Evolutionary conservation across 2,113 vertebrate species (phyloP), one percentile per base, ranked within the genome.

Genomic region (Cnemophilus loriae): DNA sequence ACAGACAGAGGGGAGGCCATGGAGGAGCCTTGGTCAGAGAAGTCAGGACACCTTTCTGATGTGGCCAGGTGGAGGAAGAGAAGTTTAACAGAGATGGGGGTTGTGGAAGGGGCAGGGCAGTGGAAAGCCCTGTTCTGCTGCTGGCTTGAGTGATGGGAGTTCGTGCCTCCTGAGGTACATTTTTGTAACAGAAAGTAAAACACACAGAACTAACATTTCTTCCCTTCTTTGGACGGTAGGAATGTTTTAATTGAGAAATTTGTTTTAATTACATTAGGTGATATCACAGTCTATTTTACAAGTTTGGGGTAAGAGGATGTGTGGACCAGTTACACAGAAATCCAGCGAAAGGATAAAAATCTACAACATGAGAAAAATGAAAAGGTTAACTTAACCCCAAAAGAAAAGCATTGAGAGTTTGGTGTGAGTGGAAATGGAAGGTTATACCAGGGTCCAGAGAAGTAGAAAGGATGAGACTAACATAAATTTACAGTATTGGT

Each of bases 231-330:
- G 97, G 97, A 97, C 64, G 28, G 86, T 96, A 97, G 97, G 97
- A 97, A 97, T 97, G 92, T 97, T 98, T 97, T 98, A 98, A 98
- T 98, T 98, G 95, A 96, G 97, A 97, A 97, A 97, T 85, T 79
- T 44, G 53, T 95, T 97, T 98, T 98, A 98, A 98, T 98, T 98
- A 98, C 96, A 98, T 97, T 96, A 97, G 53, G 95, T 97, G 98
- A 96, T 98, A 97, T 96, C 97, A 97, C 95, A 97, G 97, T 98
- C 98, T 98, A 98, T 98, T 98, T 98, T 98, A 98, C 98, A 98
- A 98, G 97, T 97, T 97, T 81, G 82, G 96, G 96, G 77, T 93
- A 93, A 94, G 91, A 97, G 94, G 94, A 97, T 78, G 82, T 80
- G 94, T 96, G 97, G 96, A 97, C 96, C 97, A 96, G 56, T 96